Conservation (phyloP, 2,888 invertebrate species). For the Zelleria hepariella region DNA sequence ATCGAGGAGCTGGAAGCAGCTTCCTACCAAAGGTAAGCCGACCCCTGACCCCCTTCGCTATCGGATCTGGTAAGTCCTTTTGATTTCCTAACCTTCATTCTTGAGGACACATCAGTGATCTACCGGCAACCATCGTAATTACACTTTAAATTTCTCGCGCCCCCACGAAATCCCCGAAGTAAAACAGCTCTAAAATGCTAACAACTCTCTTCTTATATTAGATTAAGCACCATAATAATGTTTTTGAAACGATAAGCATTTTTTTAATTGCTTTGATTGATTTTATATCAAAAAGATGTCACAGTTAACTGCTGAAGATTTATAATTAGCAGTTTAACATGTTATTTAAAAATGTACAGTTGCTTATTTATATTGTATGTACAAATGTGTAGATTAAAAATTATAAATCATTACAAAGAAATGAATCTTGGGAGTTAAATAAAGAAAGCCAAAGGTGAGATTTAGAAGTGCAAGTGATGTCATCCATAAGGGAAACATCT, state of each 20-base stretch:
- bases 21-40: too few relatives aligned
- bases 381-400: not conserved
- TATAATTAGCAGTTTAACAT: not conserved
- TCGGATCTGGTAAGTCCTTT: too few relatives aligned
- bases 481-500: too few relatives aligned
- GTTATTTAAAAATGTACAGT: not conserved
- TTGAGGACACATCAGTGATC: too few relatives aligned
- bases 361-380: not conserved
- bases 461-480: too few relatives aligned
- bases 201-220: slow-evolving; percentile 23
- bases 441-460: not conserved
- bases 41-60: too few relatives aligned
- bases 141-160: too few relatives aligned
- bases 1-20: too few relatives aligned
- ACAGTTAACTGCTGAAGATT: not conserved
- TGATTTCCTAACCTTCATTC: too few relatives aligned
- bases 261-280: not conserved
- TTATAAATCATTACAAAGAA: not conserved
- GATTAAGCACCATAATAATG: slow-evolving; percentile 46
- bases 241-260: slow-evolving; percentile 13
- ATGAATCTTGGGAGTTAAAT: not conserved
- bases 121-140: too few relatives aligned
- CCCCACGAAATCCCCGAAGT: not conserved
- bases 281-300: not conserved
- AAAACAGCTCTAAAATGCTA: slow-evolving; percentile 55